Percentiles rank a stretch among this genome's conserved stretches.
Conservation (phyloP, 2,113 vertebrate genomes). For the Phyllostomus discolor region DNA sequence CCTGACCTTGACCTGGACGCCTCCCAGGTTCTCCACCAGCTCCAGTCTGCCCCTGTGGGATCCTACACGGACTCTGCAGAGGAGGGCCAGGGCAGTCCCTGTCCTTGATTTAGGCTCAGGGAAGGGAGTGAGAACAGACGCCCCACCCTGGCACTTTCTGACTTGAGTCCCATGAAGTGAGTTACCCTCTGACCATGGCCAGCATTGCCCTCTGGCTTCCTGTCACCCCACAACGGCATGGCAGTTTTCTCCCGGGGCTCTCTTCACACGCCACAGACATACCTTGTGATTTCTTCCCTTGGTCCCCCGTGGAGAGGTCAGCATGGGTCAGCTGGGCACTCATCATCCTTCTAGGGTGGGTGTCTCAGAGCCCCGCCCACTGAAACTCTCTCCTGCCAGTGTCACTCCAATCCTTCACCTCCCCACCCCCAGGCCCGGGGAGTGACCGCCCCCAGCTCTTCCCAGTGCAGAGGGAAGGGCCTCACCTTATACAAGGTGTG, state of each 20-base stretch:
- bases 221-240: not conserved
- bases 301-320: not conserved
- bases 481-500: not conserved
- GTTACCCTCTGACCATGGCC: too few species aligned
- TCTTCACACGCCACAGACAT: not conserved
- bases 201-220: not conserved
- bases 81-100: not conserved
- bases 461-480: not conserved
- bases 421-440: not conserved
- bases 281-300: not conserved
- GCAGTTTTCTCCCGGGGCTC: not conserved
- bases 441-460: not conserved
- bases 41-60: not conserved
- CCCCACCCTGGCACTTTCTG: not conserved
- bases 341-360: fast-evolving
- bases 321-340: fast-evolving
- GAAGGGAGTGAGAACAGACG: not conserved
- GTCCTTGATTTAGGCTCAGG: not conserved
- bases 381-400: not conserved
- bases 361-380: not conserved
- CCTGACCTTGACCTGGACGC: not conserved
- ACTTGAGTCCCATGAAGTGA: not conserved
- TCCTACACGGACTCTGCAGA: not conserved
- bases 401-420: not conserved
- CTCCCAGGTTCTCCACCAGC: not conserved